Percentiles rank a stretch among this genome's conserved stretches.
Conservation (phyloP, 92 coral and sea anemone species). For the Porites evermanni region DNA sequence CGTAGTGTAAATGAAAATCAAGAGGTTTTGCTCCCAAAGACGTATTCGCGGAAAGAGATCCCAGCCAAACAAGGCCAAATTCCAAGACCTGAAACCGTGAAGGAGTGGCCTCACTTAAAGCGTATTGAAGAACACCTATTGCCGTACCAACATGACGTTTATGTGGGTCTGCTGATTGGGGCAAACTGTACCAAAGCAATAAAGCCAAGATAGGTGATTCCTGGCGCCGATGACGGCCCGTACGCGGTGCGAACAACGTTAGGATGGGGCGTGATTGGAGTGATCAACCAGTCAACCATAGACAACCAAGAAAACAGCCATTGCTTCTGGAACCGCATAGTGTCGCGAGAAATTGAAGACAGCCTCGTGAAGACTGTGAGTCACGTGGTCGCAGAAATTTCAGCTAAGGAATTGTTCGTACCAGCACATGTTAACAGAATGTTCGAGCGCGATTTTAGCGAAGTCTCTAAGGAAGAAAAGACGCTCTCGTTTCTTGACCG, state of each 20-base stretch:
- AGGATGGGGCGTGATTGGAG: conserved; percentile 63
- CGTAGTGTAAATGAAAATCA: conserved; percentile 36
- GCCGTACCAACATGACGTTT: conserved; percentile 33
- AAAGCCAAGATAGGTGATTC: conserved; percentile 48
- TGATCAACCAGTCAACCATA: neutral
- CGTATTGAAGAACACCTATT: conserved; percentile 33
- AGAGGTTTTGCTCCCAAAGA: conserved; percentile 48
- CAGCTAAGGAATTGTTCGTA: conserved; percentile 7
- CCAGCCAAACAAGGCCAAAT: conserved; percentile 58
- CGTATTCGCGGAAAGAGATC: conserved; percentile 59
- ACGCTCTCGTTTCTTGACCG: conserved; percentile 39
- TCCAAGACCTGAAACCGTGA: conserved; percentile 64
- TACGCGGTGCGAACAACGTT: conserved; percentile 42
- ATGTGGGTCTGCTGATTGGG: conserved; percentile 52
- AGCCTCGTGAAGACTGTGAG: conserved; percentile 6
- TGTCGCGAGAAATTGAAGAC: conserved; percentile 1
- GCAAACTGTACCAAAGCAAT: conserved; percentile 43
- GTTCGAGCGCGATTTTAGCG: conserved; percentile 17
- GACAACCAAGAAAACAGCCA: neutral
- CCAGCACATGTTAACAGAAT: conserved; percentile 10
- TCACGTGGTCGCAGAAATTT: conserved; percentile 9
- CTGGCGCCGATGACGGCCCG: conserved; percentile 46
- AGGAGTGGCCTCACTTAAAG: conserved; percentile 59
- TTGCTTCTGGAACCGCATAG: conserved; percentile 1
- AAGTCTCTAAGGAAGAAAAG: conserved; percentile 25